A percentile compares a stretch with the other conserved stretches of the same genome.
These are phyloP conservation scores for Trichomycterus rosablanca DNA, from an alignment of 2,113 vertebrate species.

Conservation along the genomic window DNA sequence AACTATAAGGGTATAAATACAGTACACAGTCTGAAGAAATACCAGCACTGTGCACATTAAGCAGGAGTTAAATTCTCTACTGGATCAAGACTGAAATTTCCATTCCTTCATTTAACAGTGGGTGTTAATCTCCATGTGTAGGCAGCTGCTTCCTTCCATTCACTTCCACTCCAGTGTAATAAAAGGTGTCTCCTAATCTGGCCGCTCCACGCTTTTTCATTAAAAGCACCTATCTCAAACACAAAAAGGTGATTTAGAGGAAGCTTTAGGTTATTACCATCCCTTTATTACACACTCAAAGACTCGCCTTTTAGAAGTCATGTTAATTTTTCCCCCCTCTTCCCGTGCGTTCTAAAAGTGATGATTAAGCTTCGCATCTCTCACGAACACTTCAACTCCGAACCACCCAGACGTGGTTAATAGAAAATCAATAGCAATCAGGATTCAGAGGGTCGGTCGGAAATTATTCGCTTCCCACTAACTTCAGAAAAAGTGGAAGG, in stretches of 20 bases:
- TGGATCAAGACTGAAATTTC: constrained; percentile 30
- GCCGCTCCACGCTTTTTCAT: constrained; percentile 29
- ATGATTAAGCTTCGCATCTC: constrained; percentile 46
- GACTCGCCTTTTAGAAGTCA: constrained; percentile 18
- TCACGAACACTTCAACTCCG: constrained; percentile 23
- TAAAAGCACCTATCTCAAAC: constrained; percentile 35
- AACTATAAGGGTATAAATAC: constrained; percentile 9
- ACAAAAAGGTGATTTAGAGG: constrained; percentile 40
- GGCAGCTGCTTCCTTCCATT: constrained; percentile 12
- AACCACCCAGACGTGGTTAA: constrained; percentile 34
- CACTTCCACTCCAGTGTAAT: constrained; percentile 20
- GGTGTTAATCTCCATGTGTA: constrained; percentile 23
- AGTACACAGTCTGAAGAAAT: neutral
- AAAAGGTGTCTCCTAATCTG: constrained; percentile 37
- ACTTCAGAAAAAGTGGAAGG: constrained; percentile 15
- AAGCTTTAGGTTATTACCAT: constrained; percentile 42
- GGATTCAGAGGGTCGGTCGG: constrained; percentile 15
- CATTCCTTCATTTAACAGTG: constrained; percentile 35
- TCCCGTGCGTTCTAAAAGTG: constrained; percentile 15
- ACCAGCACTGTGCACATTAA: neutral
- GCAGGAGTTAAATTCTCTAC: neutral
- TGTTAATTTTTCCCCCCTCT: neutral
- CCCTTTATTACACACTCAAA: constrained; percentile 39
- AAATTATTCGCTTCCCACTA: constrained; percentile 43
- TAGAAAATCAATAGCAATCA: constrained; percentile 55